phyloP scores from a whole-genome alignment of 2,797 vertebrate species.

The Scarus forsteni region DNA sequence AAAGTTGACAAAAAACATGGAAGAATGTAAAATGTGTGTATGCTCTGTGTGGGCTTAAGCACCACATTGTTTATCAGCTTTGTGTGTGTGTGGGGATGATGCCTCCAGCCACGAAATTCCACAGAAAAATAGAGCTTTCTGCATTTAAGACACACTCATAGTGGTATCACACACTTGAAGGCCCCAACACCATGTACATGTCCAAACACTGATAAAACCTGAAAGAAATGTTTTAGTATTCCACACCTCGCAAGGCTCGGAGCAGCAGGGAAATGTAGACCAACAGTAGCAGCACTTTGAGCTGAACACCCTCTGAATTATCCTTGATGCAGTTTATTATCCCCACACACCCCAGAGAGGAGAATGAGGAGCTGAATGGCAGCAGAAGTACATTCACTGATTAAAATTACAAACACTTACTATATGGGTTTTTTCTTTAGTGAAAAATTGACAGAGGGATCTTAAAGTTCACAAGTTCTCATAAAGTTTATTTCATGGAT shows the following conservation, averaged over 20 bases:
- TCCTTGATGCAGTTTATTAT: constrained; percentile 51
- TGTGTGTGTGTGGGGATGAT: constrained; percentile 16
- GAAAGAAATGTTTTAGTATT: constrained; percentile 42
- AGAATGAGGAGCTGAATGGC: constrained; percentile 4
- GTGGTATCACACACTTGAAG: constrained; percentile 14
- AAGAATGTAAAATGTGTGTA: constrained; percentile 9
- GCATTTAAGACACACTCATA: constrained; percentile 27
- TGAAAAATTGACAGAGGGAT: no score
- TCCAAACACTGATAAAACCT: constrained; percentile 43
- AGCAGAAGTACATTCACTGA: constrained; percentile 2
- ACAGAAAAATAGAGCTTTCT: constrained; percentile 37
- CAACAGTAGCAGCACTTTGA: constrained; percentile 24
- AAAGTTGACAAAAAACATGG: constrained; percentile 11
- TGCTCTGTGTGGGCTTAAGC: constrained; percentile 14
- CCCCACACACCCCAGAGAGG: constrained; percentile 39
- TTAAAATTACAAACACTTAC: not conserved
- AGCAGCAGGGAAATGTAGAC: constrained; percentile 22
- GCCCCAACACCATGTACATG: not conserved
- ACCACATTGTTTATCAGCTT: constrained; percentile 22
- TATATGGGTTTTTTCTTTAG: no score
- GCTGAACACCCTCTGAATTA: constrained; percentile 52
- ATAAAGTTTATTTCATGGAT: no score
- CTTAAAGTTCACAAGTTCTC: no score
- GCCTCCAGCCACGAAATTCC: constrained; percentile 40
- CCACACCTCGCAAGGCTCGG: constrained; percentile 42